A percentile compares a stretch with the other conserved stretches of the same genome.
phyloP scores from a whole-genome alignment of 2,113 vertebrate species.

The Corynorhinus townsendii region DNA sequence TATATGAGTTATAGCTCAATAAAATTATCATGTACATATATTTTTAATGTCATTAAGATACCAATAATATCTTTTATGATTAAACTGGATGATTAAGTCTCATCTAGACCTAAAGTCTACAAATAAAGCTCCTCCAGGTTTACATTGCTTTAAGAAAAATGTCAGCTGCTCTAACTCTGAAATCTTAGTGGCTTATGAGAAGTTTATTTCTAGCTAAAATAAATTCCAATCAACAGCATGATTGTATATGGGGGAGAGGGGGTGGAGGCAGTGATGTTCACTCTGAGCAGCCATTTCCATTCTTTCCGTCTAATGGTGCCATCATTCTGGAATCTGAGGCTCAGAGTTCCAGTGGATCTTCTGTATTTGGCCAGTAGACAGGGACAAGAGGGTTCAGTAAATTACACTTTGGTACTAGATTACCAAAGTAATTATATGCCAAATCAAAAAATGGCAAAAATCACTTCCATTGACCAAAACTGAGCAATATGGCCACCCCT shows the following conservation, averaged over 20 bases:
- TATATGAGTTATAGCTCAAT: neutral
- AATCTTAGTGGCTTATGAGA: neutral
- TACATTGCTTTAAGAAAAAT: conserved; percentile 20
- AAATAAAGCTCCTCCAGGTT: neutral
- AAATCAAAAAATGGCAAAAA: conserved; percentile 11
- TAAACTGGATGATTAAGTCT: neutral
- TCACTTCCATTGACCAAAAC: neutral
- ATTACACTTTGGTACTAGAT: neutral
- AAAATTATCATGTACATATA: neutral
- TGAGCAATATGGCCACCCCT: neutral
- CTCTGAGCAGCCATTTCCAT: neutral
- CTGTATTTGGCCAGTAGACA: neutral
- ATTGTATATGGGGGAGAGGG: neutral
- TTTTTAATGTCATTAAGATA: neutral
- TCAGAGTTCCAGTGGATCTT: neutral
- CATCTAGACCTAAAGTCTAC: neutral
- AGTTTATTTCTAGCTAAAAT: conserved; percentile 18
- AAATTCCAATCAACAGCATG: neutral
- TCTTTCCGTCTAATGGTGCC: neutral
- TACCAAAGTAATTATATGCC: neutral
- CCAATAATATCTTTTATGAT: neutral
- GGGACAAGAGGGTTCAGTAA: neutral
- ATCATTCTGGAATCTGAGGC: neutral
- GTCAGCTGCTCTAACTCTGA: neutral
- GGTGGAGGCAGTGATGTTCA: neutral